Conservation (phyloP, 1,140 invertebrate species). For the Drosophila gunungcola region DNA sequence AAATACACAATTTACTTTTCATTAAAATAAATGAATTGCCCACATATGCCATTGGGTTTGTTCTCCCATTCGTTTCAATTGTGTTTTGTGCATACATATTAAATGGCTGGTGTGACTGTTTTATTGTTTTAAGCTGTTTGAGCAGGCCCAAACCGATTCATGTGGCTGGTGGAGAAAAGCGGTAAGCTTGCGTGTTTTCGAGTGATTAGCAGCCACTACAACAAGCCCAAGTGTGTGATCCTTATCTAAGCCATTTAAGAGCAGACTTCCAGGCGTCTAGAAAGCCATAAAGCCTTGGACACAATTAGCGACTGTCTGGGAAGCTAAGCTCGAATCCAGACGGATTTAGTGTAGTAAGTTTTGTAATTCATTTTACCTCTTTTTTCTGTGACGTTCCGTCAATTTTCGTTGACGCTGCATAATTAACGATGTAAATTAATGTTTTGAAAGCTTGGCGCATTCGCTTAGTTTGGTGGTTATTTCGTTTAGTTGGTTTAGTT, state of each 20-base stretch:
- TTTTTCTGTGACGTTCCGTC: neutral
- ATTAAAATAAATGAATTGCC: constrained; percentile 72
- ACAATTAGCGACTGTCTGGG: constrained; percentile 44
- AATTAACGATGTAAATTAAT: constrained; percentile 10
- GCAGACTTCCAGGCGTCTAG: constrained; percentile 24
- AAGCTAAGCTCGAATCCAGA: neutral
- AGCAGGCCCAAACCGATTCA: neutral
- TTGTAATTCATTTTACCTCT: neutral
- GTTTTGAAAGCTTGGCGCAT: neutral
- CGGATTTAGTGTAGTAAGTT: constrained; percentile 3
- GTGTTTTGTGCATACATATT: constrained; percentile 57
- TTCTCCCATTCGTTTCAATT: constrained; percentile 30
- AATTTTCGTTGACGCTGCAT: constrained; percentile 9
- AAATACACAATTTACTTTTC: constrained; percentile 61
- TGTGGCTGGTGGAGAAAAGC: neutral
- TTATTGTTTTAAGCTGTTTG: constrained; percentile 30
- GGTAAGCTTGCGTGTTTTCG: constrained; percentile 57
- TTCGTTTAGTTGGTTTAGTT: constrained; percentile 7
- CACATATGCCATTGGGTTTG: constrained; percentile 31
- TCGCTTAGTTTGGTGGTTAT: constrained; percentile 25
- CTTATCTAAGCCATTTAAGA: constrained; percentile 45
- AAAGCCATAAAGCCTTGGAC: constrained; percentile 28
- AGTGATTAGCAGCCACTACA: constrained; percentile 54
- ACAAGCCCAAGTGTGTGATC: constrained; percentile 49
- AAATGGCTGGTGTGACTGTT: constrained; percentile 45